Evolutionary conservation across 2,113 vertebrate species (phyloP).

Genomic region (human): DNA sequence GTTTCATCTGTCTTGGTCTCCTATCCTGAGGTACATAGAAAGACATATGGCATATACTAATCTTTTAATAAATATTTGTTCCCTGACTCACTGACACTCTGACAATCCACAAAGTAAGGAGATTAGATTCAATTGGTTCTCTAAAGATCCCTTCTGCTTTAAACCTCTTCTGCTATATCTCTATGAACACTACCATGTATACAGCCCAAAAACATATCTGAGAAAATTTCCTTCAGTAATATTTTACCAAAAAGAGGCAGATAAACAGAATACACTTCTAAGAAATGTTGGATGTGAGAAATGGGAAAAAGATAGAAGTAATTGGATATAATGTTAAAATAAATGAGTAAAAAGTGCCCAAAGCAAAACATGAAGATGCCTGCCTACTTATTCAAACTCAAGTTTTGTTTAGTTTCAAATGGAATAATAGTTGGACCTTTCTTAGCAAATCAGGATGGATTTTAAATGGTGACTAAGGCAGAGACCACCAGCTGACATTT

Average conservation of each 20-base stretch:
- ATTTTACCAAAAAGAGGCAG: background rate
- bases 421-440: background rate
- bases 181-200: background rate
- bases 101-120: background rate
- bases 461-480: background rate
- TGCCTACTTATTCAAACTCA: constrained; percentile 10
- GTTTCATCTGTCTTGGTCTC: background rate
- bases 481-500: background rate
- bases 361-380: background rate
- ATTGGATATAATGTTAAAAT: background rate
- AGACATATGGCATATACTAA: background rate
- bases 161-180: background rate
- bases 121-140: background rate
- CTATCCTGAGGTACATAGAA: background rate
- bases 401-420: constrained; percentile 9
- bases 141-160: background rate
- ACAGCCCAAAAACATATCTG: background rate
- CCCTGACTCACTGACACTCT: background rate
- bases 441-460: background rate
- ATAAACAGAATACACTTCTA: background rate
- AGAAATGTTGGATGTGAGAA: background rate
- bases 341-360: background rate
- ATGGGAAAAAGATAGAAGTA: background rate
- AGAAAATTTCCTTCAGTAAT: background rate
- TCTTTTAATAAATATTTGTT: background rate